Evolutionary conservation across 2,888 invertebrate genomes (phyloP).

Genomic region (Drosophila fulvimacula): DNA sequence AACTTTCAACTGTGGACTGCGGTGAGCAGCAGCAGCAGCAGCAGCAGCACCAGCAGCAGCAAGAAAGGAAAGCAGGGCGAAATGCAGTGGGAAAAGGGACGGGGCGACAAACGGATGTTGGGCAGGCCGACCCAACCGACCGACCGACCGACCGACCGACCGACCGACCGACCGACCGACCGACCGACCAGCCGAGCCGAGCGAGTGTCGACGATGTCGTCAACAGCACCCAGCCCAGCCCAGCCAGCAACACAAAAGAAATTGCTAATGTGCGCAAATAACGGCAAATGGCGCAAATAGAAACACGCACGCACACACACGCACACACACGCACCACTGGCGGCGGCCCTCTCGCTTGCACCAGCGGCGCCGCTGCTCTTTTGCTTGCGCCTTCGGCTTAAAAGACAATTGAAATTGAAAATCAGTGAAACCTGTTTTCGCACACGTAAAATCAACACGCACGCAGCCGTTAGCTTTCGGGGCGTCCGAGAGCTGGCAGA

Average conservation of each 20-base stretch:
- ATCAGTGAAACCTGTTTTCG: constrained; percentile 74
- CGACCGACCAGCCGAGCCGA: constrained; percentile 1
- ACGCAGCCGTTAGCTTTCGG: constrained; percentile 27
- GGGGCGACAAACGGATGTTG: constrained; percentile 23
- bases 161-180: neutral
- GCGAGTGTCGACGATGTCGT: constrained; percentile 22
- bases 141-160: constrained; percentile 3
- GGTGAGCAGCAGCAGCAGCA: neutral
- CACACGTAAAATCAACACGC: constrained; percentile 58
- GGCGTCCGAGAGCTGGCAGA: neutral
- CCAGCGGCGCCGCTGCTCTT: neutral
- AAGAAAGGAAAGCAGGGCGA: neutral
- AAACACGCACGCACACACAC: constrained; percentile 26
- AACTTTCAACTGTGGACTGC: constrained; percentile 2
- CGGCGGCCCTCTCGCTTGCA: constrained; percentile 9
- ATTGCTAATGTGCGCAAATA: constrained; percentile 75
- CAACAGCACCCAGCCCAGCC: constrained; percentile 42
- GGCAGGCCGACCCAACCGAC: neutral
- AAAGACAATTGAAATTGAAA: constrained; percentile 76
- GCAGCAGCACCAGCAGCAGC: neutral
- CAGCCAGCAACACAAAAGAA: constrained; percentile 63
- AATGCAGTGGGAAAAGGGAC: neutral
- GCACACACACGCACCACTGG: neutral
- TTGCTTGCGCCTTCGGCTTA: constrained; percentile 22
- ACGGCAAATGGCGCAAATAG: constrained; percentile 64